Evolutionary conservation across 2,797 vertebrate species (phyloP), one percentile per base, ranked within the genome.

Genomic region (Iguana delicatissima): DNA sequence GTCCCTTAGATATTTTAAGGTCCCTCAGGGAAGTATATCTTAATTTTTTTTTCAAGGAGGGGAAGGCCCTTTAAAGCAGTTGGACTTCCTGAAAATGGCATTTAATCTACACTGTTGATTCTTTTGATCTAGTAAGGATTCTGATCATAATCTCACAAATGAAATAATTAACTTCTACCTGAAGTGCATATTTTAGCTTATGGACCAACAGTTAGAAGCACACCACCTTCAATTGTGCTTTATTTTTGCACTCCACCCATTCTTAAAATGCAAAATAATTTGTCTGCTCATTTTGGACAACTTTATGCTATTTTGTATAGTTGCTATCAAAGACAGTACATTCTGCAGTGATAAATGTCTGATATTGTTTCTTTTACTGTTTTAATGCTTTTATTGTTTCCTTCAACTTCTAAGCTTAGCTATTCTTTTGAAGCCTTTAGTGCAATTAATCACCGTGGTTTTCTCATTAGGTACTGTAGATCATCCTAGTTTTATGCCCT

Each of bases 281-380:
- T 82, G 9, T 10, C 50, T 72, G 73, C 26, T 82, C 42, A 57
- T 82, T 82, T 62, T 88, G 64, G 87, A 81, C 64, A 88, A 24
- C 24, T 6, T 55, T 81, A 24, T 88, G 62, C 24, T 38, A 29
- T 35, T 72, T 57, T 38, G 14, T 12, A 38, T 7, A 38, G 2
- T 29, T 82, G 3, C n/a, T 88, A 16, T 73, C 46, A 59, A 73
- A 89, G 29, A 82, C 12, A 73, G 35, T 59, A 74, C 24, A 29
- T 57, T 62, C 67, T 89, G 16, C 26, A 46, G 50, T 46, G 80
- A 57, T 59, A 82, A 81, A 82, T 88, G 16, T 35, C 42, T 73
- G 20, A 59, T 89, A 42, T 74, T 74, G 52, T 57, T 42, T 42
- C 24, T 38, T 88, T 73, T 32, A 38, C 38, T 38, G 67, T 72